A percentile compares a stretch with the other conserved stretches of the same genome.
Evolutionary conservation across 2,888 invertebrate genomes (phyloP).

Genomic region (Aphodius sticticus): DNA sequence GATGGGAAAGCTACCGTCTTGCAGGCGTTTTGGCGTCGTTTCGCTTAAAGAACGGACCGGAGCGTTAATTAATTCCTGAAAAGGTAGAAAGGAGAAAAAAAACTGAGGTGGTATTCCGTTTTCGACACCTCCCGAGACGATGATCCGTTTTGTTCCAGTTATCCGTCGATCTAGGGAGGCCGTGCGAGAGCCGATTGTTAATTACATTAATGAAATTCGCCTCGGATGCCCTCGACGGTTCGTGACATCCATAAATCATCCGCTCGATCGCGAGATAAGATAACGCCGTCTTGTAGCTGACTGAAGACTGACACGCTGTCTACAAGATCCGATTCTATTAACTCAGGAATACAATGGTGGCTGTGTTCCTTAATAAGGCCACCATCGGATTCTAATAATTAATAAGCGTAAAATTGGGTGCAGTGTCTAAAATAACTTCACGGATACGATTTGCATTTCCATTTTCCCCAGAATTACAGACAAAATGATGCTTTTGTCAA

Average conservation of each 20-base stretch:
- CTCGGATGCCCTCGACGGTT: not conserved
- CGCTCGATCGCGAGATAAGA: conserved; percentile 20
- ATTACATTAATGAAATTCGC: conserved; percentile 24
- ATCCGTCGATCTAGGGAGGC: conserved; percentile 5
- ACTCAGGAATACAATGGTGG: not conserved
- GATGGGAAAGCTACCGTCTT: conserved; percentile 46
- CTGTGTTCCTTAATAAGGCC: not conserved
- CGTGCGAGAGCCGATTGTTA: conserved; percentile 13
- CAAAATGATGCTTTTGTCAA: too few species aligned
- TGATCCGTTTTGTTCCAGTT: conserved; percentile 19
- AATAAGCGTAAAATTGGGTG: not conserved
- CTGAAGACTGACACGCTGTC: conserved; percentile 22
- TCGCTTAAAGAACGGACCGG: not conserved
- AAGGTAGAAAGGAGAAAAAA: not conserved
- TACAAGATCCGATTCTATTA: conserved; percentile 18
- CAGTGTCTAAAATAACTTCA: not conserved
- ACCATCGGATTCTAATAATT: conserved; percentile 4
- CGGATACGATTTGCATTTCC: not conserved
- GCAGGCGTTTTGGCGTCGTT: conserved; percentile 14
- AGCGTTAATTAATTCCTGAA: conserved; percentile 20
- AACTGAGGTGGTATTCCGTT: conserved; percentile 4
- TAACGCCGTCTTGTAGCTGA: conserved; percentile 18
- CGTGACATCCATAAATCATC: conserved; percentile 25
- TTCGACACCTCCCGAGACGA: conserved; percentile 15
- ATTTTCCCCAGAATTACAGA: too few species aligned